Evolutionary conservation across 1,140 invertebrate species (phyloP).

Genomic region (Drosophila guanche): DNA sequence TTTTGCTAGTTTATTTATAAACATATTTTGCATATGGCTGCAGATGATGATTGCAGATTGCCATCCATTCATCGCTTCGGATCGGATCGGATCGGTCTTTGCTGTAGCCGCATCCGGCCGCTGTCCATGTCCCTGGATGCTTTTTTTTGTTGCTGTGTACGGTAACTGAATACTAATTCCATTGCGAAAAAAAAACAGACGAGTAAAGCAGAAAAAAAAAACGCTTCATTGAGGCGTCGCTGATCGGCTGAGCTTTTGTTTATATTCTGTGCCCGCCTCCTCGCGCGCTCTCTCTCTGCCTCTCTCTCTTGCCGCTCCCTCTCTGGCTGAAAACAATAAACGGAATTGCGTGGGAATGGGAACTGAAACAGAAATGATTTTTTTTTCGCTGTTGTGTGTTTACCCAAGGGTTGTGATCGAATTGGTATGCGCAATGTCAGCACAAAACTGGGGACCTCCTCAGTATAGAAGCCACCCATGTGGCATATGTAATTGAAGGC

Average conservation of each 20-base stretch:
- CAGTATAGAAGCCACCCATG: background rate
- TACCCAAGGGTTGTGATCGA: constrained; percentile 15
- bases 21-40: constrained; percentile 49
- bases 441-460: too few relatives aligned
- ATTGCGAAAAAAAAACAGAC: constrained; percentile 33
- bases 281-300: constrained; percentile 6
- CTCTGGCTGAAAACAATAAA: constrained; percentile 51
- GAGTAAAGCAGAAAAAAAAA: constrained; percentile 6
- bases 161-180: constrained; percentile 80
- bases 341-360: constrained; percentile 70
- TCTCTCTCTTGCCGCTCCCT: constrained; percentile 18
- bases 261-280: constrained; percentile 33
- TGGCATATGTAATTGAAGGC: constrained; percentile 2
- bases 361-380: constrained; percentile 53
- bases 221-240: constrained; percentile 59
- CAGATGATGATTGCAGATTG: constrained; percentile 35
- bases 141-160: constrained; percentile 31
- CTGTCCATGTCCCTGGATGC: constrained; percentile 16
- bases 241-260: constrained; percentile 75
- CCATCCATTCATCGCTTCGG: constrained; percentile 16
- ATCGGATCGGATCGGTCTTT: constrained; percentile 2
- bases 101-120: constrained; percentile 49
- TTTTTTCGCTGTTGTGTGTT: constrained; percentile 21
- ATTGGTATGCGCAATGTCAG: background rate
- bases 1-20: constrained; percentile 68